Percentiles rank a stretch among this genome's conserved stretches.
Evolutionary conservation across 2,113 vertebrate genomes (phyloP).

Genomic region (Xenus cinereus): DNA sequence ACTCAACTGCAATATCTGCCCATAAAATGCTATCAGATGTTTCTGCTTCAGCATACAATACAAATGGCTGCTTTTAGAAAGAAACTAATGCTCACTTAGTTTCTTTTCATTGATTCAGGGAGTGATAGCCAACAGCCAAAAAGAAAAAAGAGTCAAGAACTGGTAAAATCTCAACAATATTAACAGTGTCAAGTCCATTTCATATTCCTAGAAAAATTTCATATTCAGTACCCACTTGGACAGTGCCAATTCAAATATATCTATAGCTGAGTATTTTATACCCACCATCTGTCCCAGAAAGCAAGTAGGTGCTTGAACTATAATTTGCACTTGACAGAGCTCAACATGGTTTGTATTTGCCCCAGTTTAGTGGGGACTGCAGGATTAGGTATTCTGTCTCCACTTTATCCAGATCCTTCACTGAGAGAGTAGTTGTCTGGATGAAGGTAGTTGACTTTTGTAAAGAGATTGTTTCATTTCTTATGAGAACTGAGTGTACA

Average conservation of each 20-base stretch:
- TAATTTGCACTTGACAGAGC: not conserved
- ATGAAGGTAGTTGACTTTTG: not conserved
- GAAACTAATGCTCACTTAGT: not conserved
- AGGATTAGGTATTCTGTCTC: not conserved
- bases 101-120: not conserved
- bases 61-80: not conserved
- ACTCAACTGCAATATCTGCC: not conserved
- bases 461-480: not conserved
- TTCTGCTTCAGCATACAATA: not conserved
- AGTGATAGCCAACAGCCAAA: not conserved
- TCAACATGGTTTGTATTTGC: not conserved
- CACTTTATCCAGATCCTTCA: not conserved
- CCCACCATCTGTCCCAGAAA: not conserved
- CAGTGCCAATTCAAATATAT: not conserved
- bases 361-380: not conserved
- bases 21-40: not conserved
- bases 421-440: not conserved
- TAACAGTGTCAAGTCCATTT: not conserved
- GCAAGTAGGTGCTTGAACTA: not conserved
- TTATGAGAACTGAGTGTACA: not conserved
- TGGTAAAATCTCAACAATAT: not conserved
- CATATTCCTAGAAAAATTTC: not conserved
- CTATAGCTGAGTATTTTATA: not conserved
- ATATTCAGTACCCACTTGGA: not conserved
- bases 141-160: not conserved